Evolutionary conservation across 2,888 invertebrate genomes (phyloP).

Genomic region (Ceramica pisi): DNA sequence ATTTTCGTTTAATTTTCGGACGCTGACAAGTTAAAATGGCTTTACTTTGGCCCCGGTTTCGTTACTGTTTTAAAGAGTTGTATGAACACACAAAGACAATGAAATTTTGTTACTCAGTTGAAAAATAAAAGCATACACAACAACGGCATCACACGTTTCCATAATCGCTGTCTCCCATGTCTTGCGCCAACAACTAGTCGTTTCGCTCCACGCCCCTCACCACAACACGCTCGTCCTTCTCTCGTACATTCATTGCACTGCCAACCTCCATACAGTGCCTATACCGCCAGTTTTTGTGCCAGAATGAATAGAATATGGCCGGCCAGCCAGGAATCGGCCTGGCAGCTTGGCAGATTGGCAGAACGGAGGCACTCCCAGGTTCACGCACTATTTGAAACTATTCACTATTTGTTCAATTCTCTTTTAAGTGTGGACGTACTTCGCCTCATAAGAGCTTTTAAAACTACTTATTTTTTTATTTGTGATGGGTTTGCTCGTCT

Average conservation of each 20-base stretch:
- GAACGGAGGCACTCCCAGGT: conserved; percentile 50
- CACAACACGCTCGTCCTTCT: conserved; percentile 77
- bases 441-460: conserved; percentile 6
- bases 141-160: too few relatives aligned
- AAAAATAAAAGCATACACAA: not conserved
- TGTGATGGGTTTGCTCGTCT: too few relatives aligned
- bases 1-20: too few relatives aligned
- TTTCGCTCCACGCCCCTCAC: conserved; percentile 64
- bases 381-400: conserved; percentile 73
- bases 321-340: conserved; percentile 57
- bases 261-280: conserved; percentile 74
- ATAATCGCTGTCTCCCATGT: conserved; percentile 16
- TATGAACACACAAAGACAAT: too few relatives aligned
- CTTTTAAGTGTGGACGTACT: conserved; percentile 59
- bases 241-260: conserved; percentile 72
- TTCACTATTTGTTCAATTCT: conserved; percentile 64
- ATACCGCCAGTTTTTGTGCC: conserved; percentile 69
- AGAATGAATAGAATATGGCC: conserved; percentile 74
- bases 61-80: too few relatives aligned
- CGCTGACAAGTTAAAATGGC: too few relatives aligned
- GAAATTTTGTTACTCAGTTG: too few relatives aligned
- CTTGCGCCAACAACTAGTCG: conserved; percentile 23
- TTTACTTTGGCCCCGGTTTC: too few relatives aligned
- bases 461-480: too few relatives aligned
- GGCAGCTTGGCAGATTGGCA: conserved; percentile 60